phyloP scores from a whole-genome alignment of 1,140 invertebrate genomes.

The Papilio polyxenes region DNA sequence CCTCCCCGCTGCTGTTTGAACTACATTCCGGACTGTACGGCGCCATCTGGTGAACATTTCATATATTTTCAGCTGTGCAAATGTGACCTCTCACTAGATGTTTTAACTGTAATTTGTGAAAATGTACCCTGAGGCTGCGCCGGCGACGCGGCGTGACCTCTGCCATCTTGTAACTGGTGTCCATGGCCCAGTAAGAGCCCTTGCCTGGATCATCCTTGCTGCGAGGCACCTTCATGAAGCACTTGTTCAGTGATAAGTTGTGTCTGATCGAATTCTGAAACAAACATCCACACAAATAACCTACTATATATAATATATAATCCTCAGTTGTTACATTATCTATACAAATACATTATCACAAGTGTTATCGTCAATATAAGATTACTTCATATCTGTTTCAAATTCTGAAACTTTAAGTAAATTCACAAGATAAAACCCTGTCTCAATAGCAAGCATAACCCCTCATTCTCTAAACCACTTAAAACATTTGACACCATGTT shows the following conservation, averaged over 20 bases:
- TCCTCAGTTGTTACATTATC: too few relatives aligned
- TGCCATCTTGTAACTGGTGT: constrained; percentile 86
- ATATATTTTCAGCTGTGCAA: neutral
- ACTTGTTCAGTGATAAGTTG: constrained; percentile 95
- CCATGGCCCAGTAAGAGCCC: constrained; percentile 84
- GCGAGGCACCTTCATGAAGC: constrained; percentile 85
- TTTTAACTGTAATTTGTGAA: neutral
- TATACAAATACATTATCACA: too few relatives aligned
- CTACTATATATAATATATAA: neutral
- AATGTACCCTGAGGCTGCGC: constrained; percentile 68
- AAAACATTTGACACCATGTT: too few relatives aligned
- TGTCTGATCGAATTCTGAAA: constrained; percentile 95
- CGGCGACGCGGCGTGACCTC: constrained; percentile 84
- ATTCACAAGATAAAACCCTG: too few relatives aligned
- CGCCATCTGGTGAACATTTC: constrained; percentile 63
- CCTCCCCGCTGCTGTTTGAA: constrained; percentile 76
- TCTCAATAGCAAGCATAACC: too few relatives aligned
- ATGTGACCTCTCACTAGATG: neutral
- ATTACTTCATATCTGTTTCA: too few relatives aligned
- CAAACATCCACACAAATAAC: neutral
- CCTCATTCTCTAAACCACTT: too few relatives aligned
- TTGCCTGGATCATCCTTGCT: constrained; percentile 85
- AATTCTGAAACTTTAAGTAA: too few relatives aligned
- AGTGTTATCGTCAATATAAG: too few relatives aligned
- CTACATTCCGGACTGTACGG: constrained; percentile 79